These are phyloP conservation scores for Yoshiicerus persimilis DNA, from an alignment of 1,140 invertebrate genomes.

Conservation along the genomic window DNA sequence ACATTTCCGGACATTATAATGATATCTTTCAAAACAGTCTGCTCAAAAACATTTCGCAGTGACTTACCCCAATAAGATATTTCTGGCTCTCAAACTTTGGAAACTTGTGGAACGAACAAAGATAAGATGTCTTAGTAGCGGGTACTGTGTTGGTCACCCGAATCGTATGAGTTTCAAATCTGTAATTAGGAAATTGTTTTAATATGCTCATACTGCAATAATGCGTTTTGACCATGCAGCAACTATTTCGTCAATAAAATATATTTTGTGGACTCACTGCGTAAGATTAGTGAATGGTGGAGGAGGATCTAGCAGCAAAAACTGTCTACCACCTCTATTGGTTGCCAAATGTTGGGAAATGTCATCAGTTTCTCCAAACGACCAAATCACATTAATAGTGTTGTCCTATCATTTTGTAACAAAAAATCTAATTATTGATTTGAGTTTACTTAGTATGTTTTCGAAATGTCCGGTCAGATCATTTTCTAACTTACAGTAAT, in stretches of 20 bases:
- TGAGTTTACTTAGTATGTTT: background rate
- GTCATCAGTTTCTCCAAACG: conserved; percentile 30
- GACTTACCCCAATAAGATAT: conserved; percentile 29
- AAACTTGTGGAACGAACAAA: conserved; percentile 24
- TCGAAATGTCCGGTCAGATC: background rate
- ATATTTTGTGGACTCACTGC: background rate
- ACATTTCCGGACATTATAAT: no score
- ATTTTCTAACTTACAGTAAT: background rate
- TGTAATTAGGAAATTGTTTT: background rate
- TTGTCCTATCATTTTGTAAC: conserved; percentile 22
- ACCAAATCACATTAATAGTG: conserved; percentile 31
- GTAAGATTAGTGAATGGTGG: background rate
- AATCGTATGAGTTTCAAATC: background rate
- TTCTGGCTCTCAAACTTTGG: background rate
- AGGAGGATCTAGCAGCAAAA: background rate
- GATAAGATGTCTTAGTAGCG: background rate
- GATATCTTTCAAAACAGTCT: background rate
- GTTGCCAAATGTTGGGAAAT: background rate
- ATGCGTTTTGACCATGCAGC: background rate
- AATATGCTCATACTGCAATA: conserved; percentile 32
- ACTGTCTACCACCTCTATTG: background rate
- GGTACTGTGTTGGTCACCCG: background rate
- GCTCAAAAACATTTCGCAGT: no score
- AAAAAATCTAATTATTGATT: background rate
- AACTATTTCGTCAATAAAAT: no score